Percentiles rank a stretch among this genome's conserved stretches.
Evolutionary conservation across 2,113 vertebrate species (phyloP).

Genomic region (Madoqua kirkii): DNA sequence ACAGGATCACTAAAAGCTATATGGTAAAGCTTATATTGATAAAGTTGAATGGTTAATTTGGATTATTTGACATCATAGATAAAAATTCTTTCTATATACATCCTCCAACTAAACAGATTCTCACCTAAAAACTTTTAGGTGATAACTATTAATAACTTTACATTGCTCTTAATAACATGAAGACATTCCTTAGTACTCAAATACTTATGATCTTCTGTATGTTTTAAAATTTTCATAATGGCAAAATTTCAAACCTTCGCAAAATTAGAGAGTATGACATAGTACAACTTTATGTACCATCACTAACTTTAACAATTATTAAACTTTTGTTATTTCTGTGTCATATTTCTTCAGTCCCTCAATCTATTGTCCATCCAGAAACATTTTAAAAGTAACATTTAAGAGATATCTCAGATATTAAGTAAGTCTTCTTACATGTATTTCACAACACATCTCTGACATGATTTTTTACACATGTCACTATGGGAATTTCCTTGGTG

Average conservation of each 20-base stretch:
- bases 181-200: neutral
- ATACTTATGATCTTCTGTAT: neutral
- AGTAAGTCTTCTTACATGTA: neutral
- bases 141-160: neutral
- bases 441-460: neutral
- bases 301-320: neutral
- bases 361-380: neutral
- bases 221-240: neutral
- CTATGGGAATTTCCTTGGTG: neutral
- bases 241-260: neutral
- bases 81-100: neutral
- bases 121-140: neutral
- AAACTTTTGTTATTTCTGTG: neutral
- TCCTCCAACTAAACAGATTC: neutral
- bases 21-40: neutral
- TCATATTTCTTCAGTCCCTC: neutral
- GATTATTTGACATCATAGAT: neutral
- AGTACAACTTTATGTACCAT: neutral
- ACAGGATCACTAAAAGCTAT: neutral
- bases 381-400: neutral
- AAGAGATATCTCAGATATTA: neutral
- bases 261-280: neutral
- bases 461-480: neutral
- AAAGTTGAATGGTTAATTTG: neutral
- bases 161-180: neutral